phyloP scores from a whole-genome alignment of 2,113 vertebrate genomes.

The Embiotoca jacksoni region DNA sequence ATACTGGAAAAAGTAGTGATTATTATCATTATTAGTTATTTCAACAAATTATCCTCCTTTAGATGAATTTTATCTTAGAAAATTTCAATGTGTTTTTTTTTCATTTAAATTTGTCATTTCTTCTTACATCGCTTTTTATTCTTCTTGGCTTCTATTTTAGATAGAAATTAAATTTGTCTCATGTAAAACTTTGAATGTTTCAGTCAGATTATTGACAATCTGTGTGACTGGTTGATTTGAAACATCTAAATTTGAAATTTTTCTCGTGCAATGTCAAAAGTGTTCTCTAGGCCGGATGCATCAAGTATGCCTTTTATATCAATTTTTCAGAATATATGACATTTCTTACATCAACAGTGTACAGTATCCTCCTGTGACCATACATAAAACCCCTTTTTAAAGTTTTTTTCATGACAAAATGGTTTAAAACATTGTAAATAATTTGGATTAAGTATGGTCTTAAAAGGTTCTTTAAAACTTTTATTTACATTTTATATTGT shows the following conservation, averaged over 20 bases:
- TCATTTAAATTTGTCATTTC: not conserved
- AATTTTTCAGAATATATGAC: not conserved
- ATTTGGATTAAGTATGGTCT: not conserved
- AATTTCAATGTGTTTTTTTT: not conserved
- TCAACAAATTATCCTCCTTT: not conserved
- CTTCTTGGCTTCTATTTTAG: not conserved
- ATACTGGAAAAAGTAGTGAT: not conserved
- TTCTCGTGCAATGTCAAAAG: conserved; percentile 9
- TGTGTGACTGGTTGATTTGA: conserved; percentile 49
- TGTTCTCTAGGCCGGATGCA: not conserved
- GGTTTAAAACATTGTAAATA: not conserved
- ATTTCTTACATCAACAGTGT: not conserved
- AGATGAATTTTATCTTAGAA: not conserved
- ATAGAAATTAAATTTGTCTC: conserved; percentile 30
- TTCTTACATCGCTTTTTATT: not conserved
- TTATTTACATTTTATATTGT: not conserved
- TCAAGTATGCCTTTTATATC: not conserved
- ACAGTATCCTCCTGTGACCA: not conserved
- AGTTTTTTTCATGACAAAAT: not conserved
- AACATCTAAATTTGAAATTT: conserved; percentile 1
- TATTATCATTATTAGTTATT: conserved; percentile 1
- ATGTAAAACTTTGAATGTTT: conserved; percentile 26
- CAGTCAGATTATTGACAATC: conserved; percentile 59
- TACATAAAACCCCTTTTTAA: not conserved
- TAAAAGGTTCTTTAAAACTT: not conserved